Base-by-base conservation (phyloP, 2,888 invertebrate genomes). In the Poecilobothrus nobilitatus region DNA sequence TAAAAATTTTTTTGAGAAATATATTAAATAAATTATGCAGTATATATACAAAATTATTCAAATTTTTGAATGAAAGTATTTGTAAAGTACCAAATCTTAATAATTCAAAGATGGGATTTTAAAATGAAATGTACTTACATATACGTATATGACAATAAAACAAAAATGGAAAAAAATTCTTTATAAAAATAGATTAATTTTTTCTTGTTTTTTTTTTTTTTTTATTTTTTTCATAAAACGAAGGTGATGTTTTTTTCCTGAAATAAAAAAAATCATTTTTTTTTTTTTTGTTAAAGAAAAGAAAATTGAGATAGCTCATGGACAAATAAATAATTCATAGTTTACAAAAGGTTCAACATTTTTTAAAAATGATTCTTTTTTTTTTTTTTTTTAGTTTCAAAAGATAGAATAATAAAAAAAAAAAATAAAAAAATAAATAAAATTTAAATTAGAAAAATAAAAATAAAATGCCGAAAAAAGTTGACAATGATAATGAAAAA, bases 241-340 rank as follows among this genome's bases (percentile, higher is more conserved):
- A 18, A 53, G 18, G 37, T 37, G 37, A 37, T 37, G 8, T 8
- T 37, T 12, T 37, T 8, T n/a, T n/a, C n/a, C n/a, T n/a, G n/a
- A n/a, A n/a, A n/a, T n/a, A n/a, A n/a, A n/a, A n/a, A n/a, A 4
- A 27, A 27, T 27, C 12, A 37, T 37, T 37, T 37, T 37, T 37
- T 37, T 37, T 27, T 34, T 34, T 34, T 34, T 34, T 7, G 34
- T 34, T 12, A 10, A 37, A 37, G 10, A 10, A 18, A 53, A 53
- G 15, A 53, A 53, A 18, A n/a, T 53, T 53, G 53, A 53, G 53
- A 53, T 53, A 53, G 53, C 53, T 53, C 53, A 53, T 53, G 53
- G 53, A 53, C 53, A 18, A 53, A 53, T 53, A 53, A 53, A 53
- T 53, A 15, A 53, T n/a, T 53, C 9, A 53, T 18, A 53, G 12